A percentile compares a stretch with the other conserved stretches of the same genome.
Evolutionary conservation across 2,888 invertebrate genomes (phyloP).

Genomic region (Sisyra terminalis): DNA sequence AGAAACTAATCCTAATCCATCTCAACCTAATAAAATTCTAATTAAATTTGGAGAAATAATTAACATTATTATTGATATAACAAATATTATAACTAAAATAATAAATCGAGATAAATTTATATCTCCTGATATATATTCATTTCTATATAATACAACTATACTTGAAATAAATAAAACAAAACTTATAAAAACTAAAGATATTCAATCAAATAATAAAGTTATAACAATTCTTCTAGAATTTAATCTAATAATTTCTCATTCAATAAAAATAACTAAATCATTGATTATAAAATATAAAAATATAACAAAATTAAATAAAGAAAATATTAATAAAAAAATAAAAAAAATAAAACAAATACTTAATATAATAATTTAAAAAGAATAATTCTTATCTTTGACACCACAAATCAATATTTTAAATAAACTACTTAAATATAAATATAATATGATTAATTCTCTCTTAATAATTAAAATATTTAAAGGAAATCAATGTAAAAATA

Average conservation of each 20-base stretch:
- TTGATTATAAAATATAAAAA: conserved; percentile 30
- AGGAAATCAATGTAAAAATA: conserved; percentile 43
- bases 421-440: too few species aligned
- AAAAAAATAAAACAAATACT: too few species aligned
- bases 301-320: conserved; percentile 23
- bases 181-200: conserved; percentile 43
- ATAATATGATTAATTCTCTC: conserved; percentile 32
- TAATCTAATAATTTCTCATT: conserved; percentile 36
- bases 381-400: too few species aligned
- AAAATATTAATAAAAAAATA: conserved; percentile 31
- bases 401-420: too few species aligned
- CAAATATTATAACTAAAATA: too few species aligned
- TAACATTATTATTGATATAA: conserved; percentile 42
- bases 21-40: conserved; percentile 53
- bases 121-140: conserved; percentile 42
- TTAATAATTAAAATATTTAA: conserved; percentile 44
- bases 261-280: conserved; percentile 31
- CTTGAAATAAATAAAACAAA: conserved; percentile 50
- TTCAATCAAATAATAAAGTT: conserved; percentile 44
- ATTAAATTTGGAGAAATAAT: conserved; percentile 53
- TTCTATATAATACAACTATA: conserved; percentile 44
- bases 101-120: too few species aligned
- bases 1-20: conserved; percentile 54
- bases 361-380: too few species aligned
- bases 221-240: conserved; percentile 31